Evolutionary conservation across 1,140 invertebrate genomes (phyloP).

Genomic region (Potamilus streckersoni): DNA sequence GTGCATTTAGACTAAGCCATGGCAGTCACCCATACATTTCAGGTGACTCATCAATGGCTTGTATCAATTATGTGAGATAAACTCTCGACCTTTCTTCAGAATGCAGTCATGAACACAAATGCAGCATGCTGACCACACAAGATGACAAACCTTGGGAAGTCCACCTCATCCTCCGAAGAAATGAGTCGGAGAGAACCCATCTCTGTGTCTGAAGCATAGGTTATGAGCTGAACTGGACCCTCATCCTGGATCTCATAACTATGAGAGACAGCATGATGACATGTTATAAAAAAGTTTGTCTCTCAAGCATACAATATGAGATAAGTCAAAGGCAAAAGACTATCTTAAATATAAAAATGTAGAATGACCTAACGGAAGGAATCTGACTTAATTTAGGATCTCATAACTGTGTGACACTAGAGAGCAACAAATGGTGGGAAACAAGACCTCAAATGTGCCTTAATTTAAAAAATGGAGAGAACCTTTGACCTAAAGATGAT

Average conservation of each 20-base stretch:
- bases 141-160: constrained; percentile 34
- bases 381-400: no score
- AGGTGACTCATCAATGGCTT: background rate
- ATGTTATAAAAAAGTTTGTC: background rate
- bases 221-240: constrained; percentile 57
- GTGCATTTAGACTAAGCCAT: no score
- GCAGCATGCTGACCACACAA: background rate
- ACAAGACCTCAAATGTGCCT: no score
- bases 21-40: background rate
- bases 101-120: constrained; percentile 1
- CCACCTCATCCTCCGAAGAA: constrained; percentile 38
- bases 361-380: no score
- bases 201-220: constrained; percentile 56
- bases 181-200: constrained; percentile 47
- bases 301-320: no score
- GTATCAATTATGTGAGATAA: background rate
- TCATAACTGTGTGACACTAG: no score
- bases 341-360: no score
- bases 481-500: no score
- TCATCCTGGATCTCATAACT: constrained; percentile 55
- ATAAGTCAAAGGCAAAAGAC: no score
- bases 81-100: background rate
- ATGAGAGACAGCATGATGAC: constrained; percentile 5
- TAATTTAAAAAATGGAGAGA: no score
- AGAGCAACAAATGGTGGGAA: no score